These are phyloP conservation scores for Encarsia formosa DNA, from an alignment of 2,888 invertebrate species.

Conservation along the genomic window DNA sequence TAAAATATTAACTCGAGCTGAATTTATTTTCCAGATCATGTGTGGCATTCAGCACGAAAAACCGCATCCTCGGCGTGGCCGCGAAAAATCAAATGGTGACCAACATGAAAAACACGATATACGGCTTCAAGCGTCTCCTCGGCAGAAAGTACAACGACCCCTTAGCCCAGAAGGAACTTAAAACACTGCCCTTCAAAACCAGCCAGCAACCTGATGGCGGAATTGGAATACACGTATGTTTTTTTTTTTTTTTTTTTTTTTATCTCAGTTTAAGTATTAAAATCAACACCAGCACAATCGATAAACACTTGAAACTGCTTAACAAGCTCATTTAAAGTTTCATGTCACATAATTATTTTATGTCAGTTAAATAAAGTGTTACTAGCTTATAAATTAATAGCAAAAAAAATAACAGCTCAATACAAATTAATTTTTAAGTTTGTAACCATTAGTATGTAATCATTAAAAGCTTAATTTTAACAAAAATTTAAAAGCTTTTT, in stretches of 20 bases:
- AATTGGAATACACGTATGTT: constrained; percentile 78
- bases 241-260: background rate
- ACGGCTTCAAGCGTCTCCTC: constrained; percentile 87
- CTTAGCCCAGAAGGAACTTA: constrained; percentile 77
- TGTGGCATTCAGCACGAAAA: constrained; percentile 90
- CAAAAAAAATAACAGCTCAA: too few species aligned
- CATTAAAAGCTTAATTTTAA: too few species aligned
- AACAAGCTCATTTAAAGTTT: too few species aligned
- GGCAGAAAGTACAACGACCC: constrained; percentile 89
- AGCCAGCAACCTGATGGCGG: constrained; percentile 73
- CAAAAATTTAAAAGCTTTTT: too few species aligned
- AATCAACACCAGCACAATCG: background rate
- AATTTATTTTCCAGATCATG: constrained; percentile 84
- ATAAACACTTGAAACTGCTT: too few species aligned
- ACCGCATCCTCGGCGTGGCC: constrained; percentile 90
- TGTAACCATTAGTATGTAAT: too few species aligned
- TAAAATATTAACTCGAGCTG: too few species aligned
- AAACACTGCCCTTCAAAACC: constrained; percentile 74
- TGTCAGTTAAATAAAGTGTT: too few species aligned
- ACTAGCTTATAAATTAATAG: too few species aligned
- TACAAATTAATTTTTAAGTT: too few species aligned
- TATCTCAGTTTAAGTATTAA: background rate
- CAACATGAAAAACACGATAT: constrained; percentile 95
- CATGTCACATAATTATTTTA: too few species aligned
- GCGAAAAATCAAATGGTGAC: constrained; percentile 96